Evolutionary conservation across 1,140 invertebrate genomes (phyloP), one percentile per base, ranked within the genome.

Genomic region (Micrasema longulum): DNA sequence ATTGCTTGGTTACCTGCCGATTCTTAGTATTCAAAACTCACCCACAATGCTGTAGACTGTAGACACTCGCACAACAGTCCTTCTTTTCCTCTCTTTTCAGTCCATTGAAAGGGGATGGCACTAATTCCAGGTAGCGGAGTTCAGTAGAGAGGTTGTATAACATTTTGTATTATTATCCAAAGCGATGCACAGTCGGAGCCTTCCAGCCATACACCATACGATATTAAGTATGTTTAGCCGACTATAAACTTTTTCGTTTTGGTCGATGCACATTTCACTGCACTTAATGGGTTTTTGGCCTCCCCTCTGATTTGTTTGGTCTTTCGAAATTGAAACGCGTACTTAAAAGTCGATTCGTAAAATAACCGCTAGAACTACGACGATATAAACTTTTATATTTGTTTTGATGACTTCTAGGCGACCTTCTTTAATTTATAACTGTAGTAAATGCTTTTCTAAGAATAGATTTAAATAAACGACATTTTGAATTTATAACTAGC

Each of bases 1-100:
- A 64, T 64, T 64, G 60, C 60, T 41, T 60, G 55, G 31, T 64
- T 64, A 64, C 60, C 60, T 64, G 60, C 60, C 43, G 60, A 45
- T 64, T 47, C 22, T 45, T 36, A 14, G 60, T 47, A 48, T 64
- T 47, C 41, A 64, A 47, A 64, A 57, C 53, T 57, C 14, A 47
- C 43, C 22, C 60, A 45, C 60, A 47, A 64, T 64, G 20, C 55
- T 48, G 16, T 18, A 36, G n/a, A 43, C 26, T 35, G 10, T 14
- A 55, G 26, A 62, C 52, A 14, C 52, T 22, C 53, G 14, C 53
- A 57, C 53, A 57, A 60, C 55, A 43, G 22, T 7, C 4, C 7
- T 31, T 18, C 55, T 60, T 43, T 16, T 52, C 23, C 48, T 6
- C 48, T 22, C 48, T 52, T 23, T 52, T 22, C 48, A 52, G 22